Conservation (phyloP, 1,140 invertebrate species). For the Notospermus geniculatus region DNA sequence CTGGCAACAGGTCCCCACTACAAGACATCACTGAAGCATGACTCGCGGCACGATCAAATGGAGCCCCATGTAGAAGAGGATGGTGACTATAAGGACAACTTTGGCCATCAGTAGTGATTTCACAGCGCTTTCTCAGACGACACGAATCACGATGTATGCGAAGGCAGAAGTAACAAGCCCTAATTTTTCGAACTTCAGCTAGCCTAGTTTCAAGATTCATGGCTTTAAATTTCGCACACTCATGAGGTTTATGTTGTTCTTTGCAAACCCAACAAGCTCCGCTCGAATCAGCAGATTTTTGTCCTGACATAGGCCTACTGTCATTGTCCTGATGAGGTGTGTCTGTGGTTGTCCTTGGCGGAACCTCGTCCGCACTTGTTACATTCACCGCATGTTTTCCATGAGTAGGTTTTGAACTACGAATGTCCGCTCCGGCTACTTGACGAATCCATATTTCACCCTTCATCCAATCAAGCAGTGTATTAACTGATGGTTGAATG, state of each 20-base stretch:
- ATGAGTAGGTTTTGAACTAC: neutral
- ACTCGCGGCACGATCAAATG: neutral
- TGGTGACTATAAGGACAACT: neutral
- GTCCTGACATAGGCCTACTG: no score
- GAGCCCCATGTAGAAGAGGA: no score
- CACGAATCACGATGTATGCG: no score
- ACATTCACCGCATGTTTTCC: neutral
- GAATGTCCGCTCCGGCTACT: neutral
- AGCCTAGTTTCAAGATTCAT: neutral
- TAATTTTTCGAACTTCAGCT: neutral
- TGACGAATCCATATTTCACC: neutral
- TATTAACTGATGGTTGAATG: neutral
- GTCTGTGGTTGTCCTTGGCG: no score
- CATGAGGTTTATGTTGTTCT: neutral
- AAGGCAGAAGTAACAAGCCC: neutral
- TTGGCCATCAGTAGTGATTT: neutral
- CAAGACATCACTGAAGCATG: neutral
- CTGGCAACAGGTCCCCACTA: neutral
- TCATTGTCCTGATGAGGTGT: no score
- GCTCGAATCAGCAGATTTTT: neutral
- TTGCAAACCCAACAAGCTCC: neutral
- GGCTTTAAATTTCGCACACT: neutral
- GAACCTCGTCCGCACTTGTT: no score
- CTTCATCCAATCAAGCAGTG: neutral
- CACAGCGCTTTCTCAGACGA: neutral